Conservation (phyloP, 2,888 invertebrate species). For the Volucella bombylans region DNA sequence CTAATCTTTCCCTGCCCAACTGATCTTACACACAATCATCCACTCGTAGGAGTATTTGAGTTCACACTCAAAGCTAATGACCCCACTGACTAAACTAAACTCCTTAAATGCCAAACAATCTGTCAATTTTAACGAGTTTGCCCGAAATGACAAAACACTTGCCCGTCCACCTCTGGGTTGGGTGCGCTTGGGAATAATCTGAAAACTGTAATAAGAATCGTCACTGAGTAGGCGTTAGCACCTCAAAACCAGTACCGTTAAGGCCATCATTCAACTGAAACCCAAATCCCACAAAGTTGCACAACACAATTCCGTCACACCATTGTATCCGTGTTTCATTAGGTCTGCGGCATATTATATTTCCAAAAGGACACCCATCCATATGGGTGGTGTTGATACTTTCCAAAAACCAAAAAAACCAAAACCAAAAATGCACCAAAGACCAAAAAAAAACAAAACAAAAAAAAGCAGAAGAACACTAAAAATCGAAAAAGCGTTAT, state of each 20-base stretch:
- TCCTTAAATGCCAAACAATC: neutral
- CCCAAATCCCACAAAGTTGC: constrained; percentile 23
- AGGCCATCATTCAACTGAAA: constrained; percentile 58
- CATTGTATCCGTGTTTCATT: constrained; percentile 47
- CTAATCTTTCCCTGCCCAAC: too few relatives aligned
- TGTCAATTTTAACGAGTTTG: neutral
- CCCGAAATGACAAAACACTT: constrained; percentile 16
- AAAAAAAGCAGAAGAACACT: neutral
- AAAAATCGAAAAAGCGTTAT: constrained; percentile 58
- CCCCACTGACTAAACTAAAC: too few relatives aligned
- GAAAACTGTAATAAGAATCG: constrained; percentile 25
- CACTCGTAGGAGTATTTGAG: too few relatives aligned
- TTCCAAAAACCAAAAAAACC: neutral
- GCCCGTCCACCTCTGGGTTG: constrained; percentile 35
- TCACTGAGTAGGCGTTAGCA: constrained; percentile 47
- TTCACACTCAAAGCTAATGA: too few relatives aligned
- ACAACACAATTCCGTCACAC: constrained; percentile 12
- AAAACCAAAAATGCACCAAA: too few relatives aligned
- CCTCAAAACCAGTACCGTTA: constrained; percentile 45
- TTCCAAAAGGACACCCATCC: constrained; percentile 58
- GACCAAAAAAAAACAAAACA: neutral
- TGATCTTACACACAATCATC: too few relatives aligned
- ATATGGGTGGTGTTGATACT: constrained; percentile 65
- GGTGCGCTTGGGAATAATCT: neutral
- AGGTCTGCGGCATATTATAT: constrained; percentile 63